These are phyloP conservation scores for Drosophila ironensis DNA, from an alignment of 1,140 invertebrate genomes.

Conservation along the genomic window DNA sequence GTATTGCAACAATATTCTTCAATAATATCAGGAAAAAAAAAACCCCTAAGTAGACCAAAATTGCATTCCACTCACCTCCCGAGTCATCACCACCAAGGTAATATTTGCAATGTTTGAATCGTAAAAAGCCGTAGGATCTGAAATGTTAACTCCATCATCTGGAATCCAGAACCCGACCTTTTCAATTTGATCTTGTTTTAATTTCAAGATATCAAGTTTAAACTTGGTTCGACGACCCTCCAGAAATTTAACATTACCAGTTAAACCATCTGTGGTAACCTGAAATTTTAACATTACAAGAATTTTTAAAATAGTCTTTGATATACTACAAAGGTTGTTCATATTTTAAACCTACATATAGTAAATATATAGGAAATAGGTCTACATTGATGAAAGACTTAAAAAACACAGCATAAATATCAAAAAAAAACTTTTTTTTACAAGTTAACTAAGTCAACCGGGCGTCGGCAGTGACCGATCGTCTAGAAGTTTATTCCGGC, in stretches of 20 bases:
- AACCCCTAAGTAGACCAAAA: background rate
- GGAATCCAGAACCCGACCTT: slow-evolving; percentile 93
- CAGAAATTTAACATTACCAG: slow-evolving; percentile 93
- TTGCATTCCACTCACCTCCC: slow-evolving; percentile 82
- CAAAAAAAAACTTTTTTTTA: too few relatives aligned
- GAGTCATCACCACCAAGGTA: slow-evolving; percentile 92
- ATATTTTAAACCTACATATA: too few relatives aligned
- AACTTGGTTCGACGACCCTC: slow-evolving; percentile 92
- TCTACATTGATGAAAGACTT: too few relatives aligned
- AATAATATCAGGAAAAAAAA: too few relatives aligned
- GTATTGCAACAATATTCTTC: too few relatives aligned
- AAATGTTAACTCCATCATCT: slow-evolving; percentile 89
- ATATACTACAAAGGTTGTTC: too few relatives aligned
- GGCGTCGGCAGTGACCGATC: too few relatives aligned
- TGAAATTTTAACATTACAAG: slow-evolving; percentile 14
- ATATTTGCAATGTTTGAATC: slow-evolving; percentile 92
- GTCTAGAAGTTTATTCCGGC: too few relatives aligned
- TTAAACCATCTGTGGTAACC: slow-evolving; percentile 88
- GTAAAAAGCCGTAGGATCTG: slow-evolving; percentile 92
- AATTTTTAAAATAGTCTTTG: too few relatives aligned
- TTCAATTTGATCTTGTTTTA: slow-evolving; percentile 88
- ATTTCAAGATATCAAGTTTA: slow-evolving; percentile 92
- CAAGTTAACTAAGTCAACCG: too few relatives aligned
- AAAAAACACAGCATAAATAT: too few relatives aligned
- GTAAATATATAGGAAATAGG: too few relatives aligned